Base-by-base conservation (phyloP, 1,140 invertebrate species). In the Zaprionus gabonicus region DNA sequence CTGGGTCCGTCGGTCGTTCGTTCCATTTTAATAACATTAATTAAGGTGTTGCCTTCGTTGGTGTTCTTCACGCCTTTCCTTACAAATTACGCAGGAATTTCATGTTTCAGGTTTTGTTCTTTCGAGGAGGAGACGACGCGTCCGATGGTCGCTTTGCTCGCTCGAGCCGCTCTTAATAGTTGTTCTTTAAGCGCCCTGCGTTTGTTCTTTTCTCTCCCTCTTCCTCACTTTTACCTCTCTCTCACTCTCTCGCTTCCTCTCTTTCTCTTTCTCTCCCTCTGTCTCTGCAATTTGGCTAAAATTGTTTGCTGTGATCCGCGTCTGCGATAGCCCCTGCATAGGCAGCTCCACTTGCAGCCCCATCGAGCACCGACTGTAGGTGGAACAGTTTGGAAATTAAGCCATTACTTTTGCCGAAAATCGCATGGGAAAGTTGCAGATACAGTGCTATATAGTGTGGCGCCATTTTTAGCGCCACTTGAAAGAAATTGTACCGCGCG, bases 21-120 rank as follows among this genome's bases (percentile, higher is more conserved):
- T 92, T 91, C 91, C 84, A 91, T 86, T 92, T 92, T 92, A 92
- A 92, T 92, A 92, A 92, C 91, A 92, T 92, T 92, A 92, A 92
- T 92, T 92, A 92, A 92, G 91, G 91, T 92, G 91, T 92, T 92
- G 88, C 91, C 91, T 92, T 92, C 91, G 91, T 92, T 92, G 91
- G 91, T 92, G 91, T 92, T 92, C 91, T 92, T 92, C 91, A 92
- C 91, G 91, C 91, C 91, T 92, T 84, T 92, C 91, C 91, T 88
- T 92, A 92, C 88, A 92, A 92, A 92, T 92, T 92, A 91, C 91
- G 86, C 78, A 91, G 88, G 91, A 92, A 92, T 92, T 92, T 92
- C 85, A 91, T 92, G 91, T 92, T 87, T 87, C 84, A 87, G 84
- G 84, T 88, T 87, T 87, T 91, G 78, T 90, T 80, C 70, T 70